Conservation (phyloP, 2,113 vertebrate genomes). For the Podilymbus podiceps region DNA sequence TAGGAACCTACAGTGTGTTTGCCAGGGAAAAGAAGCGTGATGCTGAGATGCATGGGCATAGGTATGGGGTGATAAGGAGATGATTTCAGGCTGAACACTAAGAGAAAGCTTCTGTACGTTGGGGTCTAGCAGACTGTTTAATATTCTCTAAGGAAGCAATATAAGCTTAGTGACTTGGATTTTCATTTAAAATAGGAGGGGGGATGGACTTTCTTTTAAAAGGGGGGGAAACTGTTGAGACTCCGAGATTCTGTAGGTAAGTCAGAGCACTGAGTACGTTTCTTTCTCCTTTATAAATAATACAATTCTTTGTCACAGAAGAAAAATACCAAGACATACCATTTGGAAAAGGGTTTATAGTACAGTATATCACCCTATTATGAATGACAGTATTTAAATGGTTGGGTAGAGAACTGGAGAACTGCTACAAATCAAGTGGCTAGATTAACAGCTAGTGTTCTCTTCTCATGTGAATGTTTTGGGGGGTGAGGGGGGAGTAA, state of each 20-base stretch:
- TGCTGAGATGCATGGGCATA: rapidly evolving
- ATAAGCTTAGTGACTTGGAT: not conserved
- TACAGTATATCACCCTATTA: slow-evolving; percentile 67
- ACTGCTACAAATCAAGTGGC: slow-evolving; percentile 58
- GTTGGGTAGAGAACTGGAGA: slow-evolving; percentile 64
- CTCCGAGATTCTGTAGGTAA: not conserved
- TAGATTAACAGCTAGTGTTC: slow-evolving; percentile 30
- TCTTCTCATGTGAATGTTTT: not conserved
- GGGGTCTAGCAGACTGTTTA: not conserved
- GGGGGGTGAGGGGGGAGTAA: not conserved
- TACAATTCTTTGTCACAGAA: slow-evolving; percentile 48
- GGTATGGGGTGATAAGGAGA: not conserved
- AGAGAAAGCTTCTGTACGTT: not conserved
- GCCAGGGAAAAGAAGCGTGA: not conserved
- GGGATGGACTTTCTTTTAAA: not conserved
- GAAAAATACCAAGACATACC: slow-evolving; percentile 47
- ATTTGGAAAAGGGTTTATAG: slow-evolving; percentile 58
- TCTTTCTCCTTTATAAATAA: not conserved
- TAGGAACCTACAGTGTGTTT: not conserved
- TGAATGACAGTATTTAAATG: slow-evolving; percentile 68
- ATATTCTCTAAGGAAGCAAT: not conserved
- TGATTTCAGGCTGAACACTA: not conserved
- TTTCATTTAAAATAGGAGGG: not conserved
- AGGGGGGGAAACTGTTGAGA: not conserved
- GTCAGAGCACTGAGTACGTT: not conserved